Evolutionary conservation across 2,888 invertebrate species (phyloP).

Genomic region (Keiferia lycopersicella): DNA sequence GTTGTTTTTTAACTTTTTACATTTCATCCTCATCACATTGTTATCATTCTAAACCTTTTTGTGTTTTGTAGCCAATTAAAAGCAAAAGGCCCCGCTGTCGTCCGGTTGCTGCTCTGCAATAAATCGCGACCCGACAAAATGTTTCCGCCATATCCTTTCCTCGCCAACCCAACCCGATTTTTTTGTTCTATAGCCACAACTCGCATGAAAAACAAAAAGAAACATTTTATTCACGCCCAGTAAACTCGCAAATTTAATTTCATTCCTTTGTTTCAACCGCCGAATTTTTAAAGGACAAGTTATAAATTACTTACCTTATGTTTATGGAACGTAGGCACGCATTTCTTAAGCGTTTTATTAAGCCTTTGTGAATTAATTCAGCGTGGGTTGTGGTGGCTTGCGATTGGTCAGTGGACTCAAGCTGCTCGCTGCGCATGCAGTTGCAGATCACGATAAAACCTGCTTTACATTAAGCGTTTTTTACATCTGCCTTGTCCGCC

Average conservation of each 20-base stretch:
- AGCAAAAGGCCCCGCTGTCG: constrained; percentile 68
- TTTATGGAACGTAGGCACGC: constrained; percentile 24
- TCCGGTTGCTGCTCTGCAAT: constrained; percentile 59
- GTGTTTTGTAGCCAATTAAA: constrained; percentile 80
- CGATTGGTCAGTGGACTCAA: constrained; percentile 68
- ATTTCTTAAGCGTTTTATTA: constrained; percentile 20
- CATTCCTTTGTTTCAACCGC: constrained; percentile 14
- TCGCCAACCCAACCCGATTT: constrained; percentile 37
- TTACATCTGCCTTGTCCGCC: constrained; percentile 65
- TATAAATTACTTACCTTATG: constrained; percentile 20
- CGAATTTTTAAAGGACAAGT: constrained; percentile 12
- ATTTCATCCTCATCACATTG: constrained; percentile 30
- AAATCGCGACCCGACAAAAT: constrained; percentile 75
- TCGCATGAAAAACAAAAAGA: constrained; percentile 35
- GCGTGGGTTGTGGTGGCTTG: constrained; percentile 41
- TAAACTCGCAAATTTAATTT: constrained; percentile 22
- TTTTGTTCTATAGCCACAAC: constrained; percentile 26
- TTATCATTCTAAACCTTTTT: constrained; percentile 62
- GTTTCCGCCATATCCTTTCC: constrained; percentile 62
- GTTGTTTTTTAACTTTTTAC: neutral
- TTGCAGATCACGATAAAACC: constrained; percentile 74
- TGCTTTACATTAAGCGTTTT: constrained; percentile 59
- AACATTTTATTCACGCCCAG: constrained; percentile 10
- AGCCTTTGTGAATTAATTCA: constrained; percentile 56
- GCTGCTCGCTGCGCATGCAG: constrained; percentile 64